phyloP scores from a whole-genome alignment of 2,797 vertebrate species.

The Percopsis omiscomaycus region DNA sequence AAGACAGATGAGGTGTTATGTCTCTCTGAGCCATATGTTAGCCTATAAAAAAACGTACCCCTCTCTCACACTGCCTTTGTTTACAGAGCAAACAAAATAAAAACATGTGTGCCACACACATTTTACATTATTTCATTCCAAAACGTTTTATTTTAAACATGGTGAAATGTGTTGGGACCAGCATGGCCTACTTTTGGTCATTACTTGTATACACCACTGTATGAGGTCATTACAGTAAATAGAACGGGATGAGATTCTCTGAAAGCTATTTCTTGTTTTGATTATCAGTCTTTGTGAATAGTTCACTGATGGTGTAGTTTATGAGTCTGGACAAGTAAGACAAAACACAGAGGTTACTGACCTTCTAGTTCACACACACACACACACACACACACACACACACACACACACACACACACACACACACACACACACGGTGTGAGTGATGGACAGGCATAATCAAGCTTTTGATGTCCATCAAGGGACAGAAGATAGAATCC shows the following conservation, averaged over 20 bases:
- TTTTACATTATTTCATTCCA: too few relatives aligned
- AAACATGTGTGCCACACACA: neutral
- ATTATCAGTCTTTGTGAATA: neutral
- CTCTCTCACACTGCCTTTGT: constrained; percentile 7
- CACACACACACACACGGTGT: constrained; percentile 10
- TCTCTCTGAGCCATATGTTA: constrained; percentile 36
- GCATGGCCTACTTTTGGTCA: too few relatives aligned
- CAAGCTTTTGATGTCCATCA: constrained; percentile 60
- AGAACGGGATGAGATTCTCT: too few relatives aligned
- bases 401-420: constrained; percentile 2
- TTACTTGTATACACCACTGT: too few relatives aligned
- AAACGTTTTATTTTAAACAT: too few relatives aligned
- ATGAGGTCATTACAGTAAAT: too few relatives aligned
- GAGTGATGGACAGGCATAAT: constrained; percentile 43
- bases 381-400: neutral
- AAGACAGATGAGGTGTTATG: constrained; percentile 41
- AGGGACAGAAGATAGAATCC: constrained; percentile 62
- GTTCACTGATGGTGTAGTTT: constrained; percentile 5
- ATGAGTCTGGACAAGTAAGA: neutral
- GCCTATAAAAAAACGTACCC: constrained; percentile 23
- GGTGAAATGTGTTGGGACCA: too few relatives aligned
- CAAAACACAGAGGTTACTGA: neutral
- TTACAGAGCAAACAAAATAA: neutral
- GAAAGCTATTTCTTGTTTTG: neutral
- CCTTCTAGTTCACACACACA: neutral